Conservation (phyloP, 2,888 invertebrate genomes). For the Drosophila falleni region DNA sequence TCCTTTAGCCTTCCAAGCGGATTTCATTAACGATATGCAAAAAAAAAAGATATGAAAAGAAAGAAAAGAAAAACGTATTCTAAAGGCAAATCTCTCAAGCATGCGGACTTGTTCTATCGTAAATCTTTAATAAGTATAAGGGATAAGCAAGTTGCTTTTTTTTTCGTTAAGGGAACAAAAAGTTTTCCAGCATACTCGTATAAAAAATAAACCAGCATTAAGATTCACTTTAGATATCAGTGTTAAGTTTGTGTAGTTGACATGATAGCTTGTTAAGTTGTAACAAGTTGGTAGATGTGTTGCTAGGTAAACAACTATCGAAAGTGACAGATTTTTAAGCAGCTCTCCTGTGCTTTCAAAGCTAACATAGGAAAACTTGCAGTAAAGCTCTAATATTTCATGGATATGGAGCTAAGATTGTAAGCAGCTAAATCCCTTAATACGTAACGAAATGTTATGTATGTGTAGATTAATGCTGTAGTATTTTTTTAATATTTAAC, state of each 20-base stretch:
- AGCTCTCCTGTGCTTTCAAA: background rate
- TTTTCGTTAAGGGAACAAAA: background rate
- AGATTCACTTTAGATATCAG: slow-evolving; percentile 29
- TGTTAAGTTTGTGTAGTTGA: background rate
- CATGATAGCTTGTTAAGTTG: slow-evolving; percentile 1
- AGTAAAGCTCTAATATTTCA: background rate
- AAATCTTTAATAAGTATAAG: slow-evolving; percentile 23
- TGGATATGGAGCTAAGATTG: background rate
- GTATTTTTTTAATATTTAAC: too few species aligned
- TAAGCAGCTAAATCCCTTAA: background rate
- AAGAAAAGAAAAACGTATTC: background rate
- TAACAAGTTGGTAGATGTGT: slow-evolving; percentile 1
- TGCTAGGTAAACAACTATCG: background rate
- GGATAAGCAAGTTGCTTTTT: slow-evolving; percentile 3
- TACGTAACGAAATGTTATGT: too few species aligned
- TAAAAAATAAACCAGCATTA: background rate
- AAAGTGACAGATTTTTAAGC: slow-evolving; percentile 1
- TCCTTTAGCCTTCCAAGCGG: slow-evolving; percentile 32
- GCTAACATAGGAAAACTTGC: background rate
- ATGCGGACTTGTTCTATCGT: slow-evolving; percentile 21
- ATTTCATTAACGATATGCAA: slow-evolving; percentile 73
- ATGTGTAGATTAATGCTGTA: too few species aligned
- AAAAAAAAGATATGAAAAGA: background rate
- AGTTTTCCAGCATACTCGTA: background rate
- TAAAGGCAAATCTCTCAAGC: slow-evolving; percentile 5